Evolutionary conservation across 2,888 invertebrate species (phyloP), one percentile per base, ranked within the genome.

Genomic region (Amaurobius ferox): DNA sequence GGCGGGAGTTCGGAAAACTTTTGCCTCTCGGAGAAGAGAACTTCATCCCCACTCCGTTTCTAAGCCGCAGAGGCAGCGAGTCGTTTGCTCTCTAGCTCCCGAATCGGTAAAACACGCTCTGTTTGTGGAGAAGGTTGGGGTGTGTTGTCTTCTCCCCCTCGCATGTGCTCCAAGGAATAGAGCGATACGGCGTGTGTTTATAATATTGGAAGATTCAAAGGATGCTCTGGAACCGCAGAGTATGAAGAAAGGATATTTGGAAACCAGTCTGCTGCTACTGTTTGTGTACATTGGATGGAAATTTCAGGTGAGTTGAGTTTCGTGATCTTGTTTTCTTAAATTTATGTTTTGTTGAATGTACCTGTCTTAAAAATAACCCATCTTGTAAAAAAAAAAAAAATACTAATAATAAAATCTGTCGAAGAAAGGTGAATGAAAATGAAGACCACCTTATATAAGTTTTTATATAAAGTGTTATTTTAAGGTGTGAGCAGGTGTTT

Each of bases 231-330:
- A 44, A 67, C 30, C 26, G 70, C 44, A 83, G 62, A 76, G 62
- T 70, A 83, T 76, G 81, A 83, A 76, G 81, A 83, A 70, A 62
- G 81, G 74, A 83, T 83, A 83, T 28, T 71, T 83, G 23, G 70
- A 83, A 71, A 39, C 76, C 76, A 32, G 70, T 13, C 30, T 83
- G 13, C 29, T 83, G 5, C 30, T 76, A 16, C 64, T 83, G 62
- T 68, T 83, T 61, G 44, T 68, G 68, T 70, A 71, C 62, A n/a
- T 76, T 40, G 67, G 62, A 6, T 76, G 70, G 64, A 76, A 74
- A 19, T 13, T 40, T 39, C 70, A 83, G 81, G 81, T 83, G 62
- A 70, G 64, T 55, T 11, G 5, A 35, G 35, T n/a, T n/a, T n/a
- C n/a, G n/a, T n/a, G n/a, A n/a, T n/a, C n/a, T n/a, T n/a, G n/a